Conservation (phyloP, 1,140 invertebrate species). For the Solenopsis fugax region DNA sequence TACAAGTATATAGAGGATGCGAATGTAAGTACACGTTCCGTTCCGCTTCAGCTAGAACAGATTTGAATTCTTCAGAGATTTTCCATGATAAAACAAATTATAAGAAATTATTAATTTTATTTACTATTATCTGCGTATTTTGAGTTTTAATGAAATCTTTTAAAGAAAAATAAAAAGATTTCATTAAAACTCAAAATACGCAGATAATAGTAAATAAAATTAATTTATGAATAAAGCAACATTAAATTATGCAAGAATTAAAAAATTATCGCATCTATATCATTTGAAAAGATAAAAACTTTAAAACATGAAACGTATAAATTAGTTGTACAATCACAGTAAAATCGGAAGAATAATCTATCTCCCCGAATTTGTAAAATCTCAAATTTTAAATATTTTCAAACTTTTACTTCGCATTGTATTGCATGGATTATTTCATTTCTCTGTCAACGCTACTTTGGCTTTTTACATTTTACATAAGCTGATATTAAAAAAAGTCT, state of each 20-base stretch:
- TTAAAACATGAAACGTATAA: neutral
- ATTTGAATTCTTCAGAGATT: conserved; percentile 26
- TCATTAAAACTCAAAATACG: neutral
- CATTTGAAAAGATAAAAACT: conserved; percentile 41
- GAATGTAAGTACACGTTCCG: conserved; percentile 30
- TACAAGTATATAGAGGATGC: conserved; percentile 4
- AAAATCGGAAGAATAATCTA: conserved; percentile 50
- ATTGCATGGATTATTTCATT: conserved; percentile 48
- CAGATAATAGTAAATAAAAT: neutral
- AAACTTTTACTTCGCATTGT: conserved; percentile 55
- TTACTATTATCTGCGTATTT: too few relatives aligned
- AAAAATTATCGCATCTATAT: neutral
- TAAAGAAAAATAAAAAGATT: neutral
- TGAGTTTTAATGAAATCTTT: too few relatives aligned
- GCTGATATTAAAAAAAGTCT: conserved; percentile 30
- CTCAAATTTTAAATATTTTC: conserved; percentile 36
- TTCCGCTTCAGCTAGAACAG: conserved; percentile 25
- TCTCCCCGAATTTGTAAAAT: conserved; percentile 33
- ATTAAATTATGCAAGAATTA: conserved; percentile 13
- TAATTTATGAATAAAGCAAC: neutral
- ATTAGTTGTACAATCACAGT: conserved; percentile 19
- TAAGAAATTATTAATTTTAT: too few relatives aligned
- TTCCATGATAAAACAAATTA: neutral
- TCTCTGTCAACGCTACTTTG: conserved; percentile 16
- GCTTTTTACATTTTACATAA: conserved; percentile 18